Conservation (phyloP, 1,140 invertebrate species). For the Charaxes varanes region DNA sequence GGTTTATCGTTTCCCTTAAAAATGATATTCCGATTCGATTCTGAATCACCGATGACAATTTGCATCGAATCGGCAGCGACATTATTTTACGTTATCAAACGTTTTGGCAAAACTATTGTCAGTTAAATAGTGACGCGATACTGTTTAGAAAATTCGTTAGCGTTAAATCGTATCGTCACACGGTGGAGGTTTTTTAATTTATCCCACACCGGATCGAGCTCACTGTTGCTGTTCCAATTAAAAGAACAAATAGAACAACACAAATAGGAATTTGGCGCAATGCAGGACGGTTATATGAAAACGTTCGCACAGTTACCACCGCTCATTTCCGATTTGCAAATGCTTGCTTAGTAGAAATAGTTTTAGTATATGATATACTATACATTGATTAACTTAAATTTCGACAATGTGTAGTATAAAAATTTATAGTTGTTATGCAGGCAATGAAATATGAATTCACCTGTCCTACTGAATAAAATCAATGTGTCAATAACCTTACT, state of each 20-base stretch:
- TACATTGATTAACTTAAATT: neutral
- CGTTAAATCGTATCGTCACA: slow-evolving; percentile 5
- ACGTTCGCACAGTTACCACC: slow-evolving; percentile 41
- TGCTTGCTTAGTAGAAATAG: slow-evolving; percentile 41
- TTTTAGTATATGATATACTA: slow-evolving; percentile 13
- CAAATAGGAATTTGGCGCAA: slow-evolving; percentile 60
- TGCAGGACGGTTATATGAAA: slow-evolving; percentile 56
- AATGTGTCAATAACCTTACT: slow-evolving; percentile 8
- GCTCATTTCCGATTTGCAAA: slow-evolving; percentile 49
- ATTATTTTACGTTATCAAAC: slow-evolving; percentile 19
- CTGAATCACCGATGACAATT: slow-evolving; percentile 5
- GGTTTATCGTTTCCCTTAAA: slow-evolving; percentile 54
- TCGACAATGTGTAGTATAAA: no score
- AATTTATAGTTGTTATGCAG: slow-evolving; percentile 1
- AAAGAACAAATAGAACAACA: slow-evolving; percentile 49
- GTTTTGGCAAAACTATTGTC: slow-evolving; percentile 1
- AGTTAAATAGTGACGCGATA: neutral
- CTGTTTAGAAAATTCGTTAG: slow-evolving; percentile 4
- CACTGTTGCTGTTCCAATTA: slow-evolving; percentile 39
- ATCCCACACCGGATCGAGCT: slow-evolving; percentile 12
- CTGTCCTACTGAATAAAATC: slow-evolving; percentile 8
- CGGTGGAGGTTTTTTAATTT: slow-evolving; percentile 12
- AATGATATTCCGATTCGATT: slow-evolving; percentile 21
- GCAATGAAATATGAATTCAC: no score
- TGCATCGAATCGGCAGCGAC: neutral